These are phyloP conservation scores for Oceanodroma leucorhoa DNA, from an alignment of 2,797 vertebrate species.

Conservation along the genomic window DNA sequence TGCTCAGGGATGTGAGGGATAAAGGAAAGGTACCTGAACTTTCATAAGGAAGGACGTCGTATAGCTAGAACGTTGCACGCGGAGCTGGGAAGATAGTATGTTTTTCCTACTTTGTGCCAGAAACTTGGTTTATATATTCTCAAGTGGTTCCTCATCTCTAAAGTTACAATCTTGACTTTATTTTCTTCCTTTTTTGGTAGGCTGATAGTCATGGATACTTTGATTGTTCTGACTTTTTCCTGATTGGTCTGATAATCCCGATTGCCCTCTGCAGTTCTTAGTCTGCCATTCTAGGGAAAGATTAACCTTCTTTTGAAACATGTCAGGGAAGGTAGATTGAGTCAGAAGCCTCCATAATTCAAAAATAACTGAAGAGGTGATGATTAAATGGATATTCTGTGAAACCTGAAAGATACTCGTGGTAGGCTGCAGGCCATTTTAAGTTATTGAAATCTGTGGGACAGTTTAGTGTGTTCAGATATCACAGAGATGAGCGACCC, in stretches of 20 bases:
- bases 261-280: not conserved
- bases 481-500: not conserved
- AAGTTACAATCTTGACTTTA: not conserved
- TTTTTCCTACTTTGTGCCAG: not conserved
- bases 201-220: rapidly evolving
- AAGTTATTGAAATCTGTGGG: not conserved
- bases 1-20: not conserved
- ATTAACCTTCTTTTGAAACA: not conserved
- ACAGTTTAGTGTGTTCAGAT: not conserved
- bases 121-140: not conserved
- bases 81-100: not conserved
- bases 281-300: not conserved
- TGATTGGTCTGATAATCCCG: not conserved
- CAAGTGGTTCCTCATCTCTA: not conserved
- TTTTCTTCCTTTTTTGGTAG: not conserved
- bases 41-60: not conserved
- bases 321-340: not conserved
- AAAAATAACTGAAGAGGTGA: not conserved
- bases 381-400: not conserved
- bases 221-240: not conserved
- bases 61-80: not conserved
- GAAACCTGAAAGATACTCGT: not conserved
- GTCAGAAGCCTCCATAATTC: not conserved
- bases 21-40: not conserved
- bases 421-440: not conserved